Evolutionary conservation across 1,140 invertebrate genomes (phyloP), one percentile per base, ranked within the genome.

Genomic region (Megalopta genalis): DNA sequence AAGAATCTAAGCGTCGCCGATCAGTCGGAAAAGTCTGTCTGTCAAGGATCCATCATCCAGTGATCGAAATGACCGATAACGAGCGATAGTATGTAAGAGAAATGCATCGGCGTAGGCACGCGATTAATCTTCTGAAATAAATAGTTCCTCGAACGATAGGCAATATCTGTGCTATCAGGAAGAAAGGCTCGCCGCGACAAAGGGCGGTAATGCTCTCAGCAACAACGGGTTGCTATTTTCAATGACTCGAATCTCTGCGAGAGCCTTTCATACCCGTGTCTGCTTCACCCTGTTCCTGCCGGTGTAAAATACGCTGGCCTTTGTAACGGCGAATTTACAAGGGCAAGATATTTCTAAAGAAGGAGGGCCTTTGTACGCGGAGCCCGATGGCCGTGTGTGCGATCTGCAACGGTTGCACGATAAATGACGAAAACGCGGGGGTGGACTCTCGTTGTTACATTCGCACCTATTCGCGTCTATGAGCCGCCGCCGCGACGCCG

Each of bases 291-390:
- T 49, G 69, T 60, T 27, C 39, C 66, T 8, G n/a, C 10, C 54
- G 5, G 14, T 77, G 74, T 77, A 69, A 77, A 77, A 68, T 69
- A 69, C 57, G 65, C 5, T 32, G 21, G 54, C 66, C 69, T 71
- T 81, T 54, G 62, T 49, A n/a, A n/a, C 39, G 23, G 21, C n/a
- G 66, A 59, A 77, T 72, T 82, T 82, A 82, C 46, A 49, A 49
- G 37, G 57, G 76, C 73, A 62, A 82, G 42, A 54, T 63, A 60
- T 46, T 46, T 60, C 46, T 72, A 72, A 82, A 82, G 46, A 57
- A 66, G 69, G 7, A 18, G 10, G 25, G n/a, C 46, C 54, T 23
- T 70, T 76, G 69, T 73, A 12, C n/a, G 7, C 7, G 8, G 16
- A 14, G 1, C 6, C 2, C 14, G 18, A 16, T 8, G 32, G 32